A percentile compares a stretch with the other conserved stretches of the same genome.
Evolutionary conservation across 2,113 vertebrate species (phyloP).

Genomic region (Progne subis): DNA sequence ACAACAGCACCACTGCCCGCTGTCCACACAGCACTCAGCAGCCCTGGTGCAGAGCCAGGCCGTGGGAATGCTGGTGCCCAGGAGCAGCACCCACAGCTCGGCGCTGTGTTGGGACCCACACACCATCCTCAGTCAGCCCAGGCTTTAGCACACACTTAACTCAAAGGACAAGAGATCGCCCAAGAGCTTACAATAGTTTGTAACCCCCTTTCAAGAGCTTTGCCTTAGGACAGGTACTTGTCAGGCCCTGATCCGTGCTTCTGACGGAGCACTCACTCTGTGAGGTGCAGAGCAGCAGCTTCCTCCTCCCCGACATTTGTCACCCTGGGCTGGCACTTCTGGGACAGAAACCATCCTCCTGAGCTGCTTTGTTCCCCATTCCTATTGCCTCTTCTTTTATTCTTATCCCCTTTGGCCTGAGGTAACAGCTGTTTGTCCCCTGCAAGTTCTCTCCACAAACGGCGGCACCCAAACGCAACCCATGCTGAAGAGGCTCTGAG

Average conservation of each 20-base stretch:
- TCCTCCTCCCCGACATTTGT: not conserved
- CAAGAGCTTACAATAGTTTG: too few relatives aligned
- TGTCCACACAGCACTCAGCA: not conserved
- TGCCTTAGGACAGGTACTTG: not conserved
- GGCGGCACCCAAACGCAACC: not conserved
- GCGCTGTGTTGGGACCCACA: not conserved
- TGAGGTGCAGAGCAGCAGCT: not conserved
- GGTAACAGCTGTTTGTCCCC: not conserved
- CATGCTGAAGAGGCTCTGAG: not conserved
- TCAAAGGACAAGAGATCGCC: not conserved
- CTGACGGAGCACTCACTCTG: rapidly evolving
- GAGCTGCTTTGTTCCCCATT: not conserved
- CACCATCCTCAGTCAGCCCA: not conserved
- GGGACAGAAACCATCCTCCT: not conserved
- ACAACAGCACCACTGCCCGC: not conserved
- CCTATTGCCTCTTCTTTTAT: not conserved
- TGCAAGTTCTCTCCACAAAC: not conserved
- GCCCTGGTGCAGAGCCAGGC: not conserved
- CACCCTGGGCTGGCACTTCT: not conserved
- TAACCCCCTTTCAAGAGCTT: not conserved
- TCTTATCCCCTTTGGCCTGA: not conserved
- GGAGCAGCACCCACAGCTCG: not conserved
- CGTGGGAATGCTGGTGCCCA: not conserved
- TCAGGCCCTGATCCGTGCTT: not conserved
- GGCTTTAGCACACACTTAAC: not conserved